Conservation (phyloP, 2,888 invertebrate genomes). For the Tenodera sinensis region DNA sequence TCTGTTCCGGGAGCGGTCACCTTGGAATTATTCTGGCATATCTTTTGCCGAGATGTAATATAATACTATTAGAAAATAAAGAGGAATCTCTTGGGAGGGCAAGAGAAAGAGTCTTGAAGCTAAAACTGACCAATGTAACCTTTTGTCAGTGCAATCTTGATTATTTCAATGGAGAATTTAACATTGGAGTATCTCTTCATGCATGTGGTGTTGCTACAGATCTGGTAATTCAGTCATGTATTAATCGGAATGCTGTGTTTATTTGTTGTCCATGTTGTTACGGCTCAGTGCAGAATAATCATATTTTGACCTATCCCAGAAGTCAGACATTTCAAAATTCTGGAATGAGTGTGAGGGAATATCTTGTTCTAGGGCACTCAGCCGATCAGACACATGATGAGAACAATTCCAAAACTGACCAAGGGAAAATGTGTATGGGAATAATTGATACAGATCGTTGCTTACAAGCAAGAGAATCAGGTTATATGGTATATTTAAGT, state of each 20-base stretch:
- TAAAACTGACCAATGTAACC: slow-evolving; percentile 68
- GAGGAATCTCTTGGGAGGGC: slow-evolving; percentile 79
- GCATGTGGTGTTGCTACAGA: slow-evolving; percentile 95
- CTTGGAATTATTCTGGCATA: slow-evolving; percentile 82
- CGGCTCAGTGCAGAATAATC: slow-evolving; percentile 79
- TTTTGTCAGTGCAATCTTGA: slow-evolving; percentile 86
- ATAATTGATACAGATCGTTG: slow-evolving; percentile 84
- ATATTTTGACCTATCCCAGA: slow-evolving; percentile 76
- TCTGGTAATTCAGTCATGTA: slow-evolving; percentile 81
- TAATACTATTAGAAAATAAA: slow-evolving; percentile 88
- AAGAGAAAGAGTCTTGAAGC: slow-evolving; percentile 59
- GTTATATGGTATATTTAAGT: slow-evolving; percentile 71
- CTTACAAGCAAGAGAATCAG: slow-evolving; percentile 67
- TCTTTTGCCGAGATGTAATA: slow-evolving; percentile 69
- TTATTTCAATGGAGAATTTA: slow-evolving; percentile 76
- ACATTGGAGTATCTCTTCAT: slow-evolving; percentile 85
- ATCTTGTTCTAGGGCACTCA: slow-evolving; percentile 79
- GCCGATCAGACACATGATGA: slow-evolving; percentile 86
- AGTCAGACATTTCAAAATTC: slow-evolving; percentile 49
- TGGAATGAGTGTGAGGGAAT: slow-evolving; percentile 52
- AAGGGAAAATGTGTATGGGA: slow-evolving; percentile 84
- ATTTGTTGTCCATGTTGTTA: slow-evolving; percentile 93
- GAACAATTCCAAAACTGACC: slow-evolving; percentile 62
- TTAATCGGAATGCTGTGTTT: slow-evolving; percentile 71
- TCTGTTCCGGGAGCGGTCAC: slow-evolving; percentile 93